phyloP scores from a whole-genome alignment of 1,140 invertebrate genomes.

The Caenorhabditis remanei region DNA sequence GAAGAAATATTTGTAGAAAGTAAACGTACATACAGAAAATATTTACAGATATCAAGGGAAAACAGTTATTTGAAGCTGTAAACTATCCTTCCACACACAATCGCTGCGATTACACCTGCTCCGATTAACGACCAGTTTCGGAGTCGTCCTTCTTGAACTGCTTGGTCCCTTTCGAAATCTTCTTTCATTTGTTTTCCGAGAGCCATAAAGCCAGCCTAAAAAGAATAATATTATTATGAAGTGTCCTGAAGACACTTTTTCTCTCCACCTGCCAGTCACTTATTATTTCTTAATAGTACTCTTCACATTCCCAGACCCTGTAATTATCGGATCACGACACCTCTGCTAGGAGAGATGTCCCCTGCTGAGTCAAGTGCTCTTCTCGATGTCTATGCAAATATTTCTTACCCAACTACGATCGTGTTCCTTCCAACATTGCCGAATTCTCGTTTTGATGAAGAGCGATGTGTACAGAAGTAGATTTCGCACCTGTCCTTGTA shows the following conservation, averaged over 20 bases:
- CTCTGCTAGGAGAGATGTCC: neutral
- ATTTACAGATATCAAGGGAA: neutral
- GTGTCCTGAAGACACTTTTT: too few species aligned
- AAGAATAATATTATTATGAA: neutral
- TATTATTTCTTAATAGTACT: neutral
- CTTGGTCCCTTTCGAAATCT: neutral
- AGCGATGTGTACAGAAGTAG: slow-evolving; percentile 59
- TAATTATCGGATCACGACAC: slow-evolving; percentile 30
- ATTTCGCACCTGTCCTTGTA: slow-evolving; percentile 53
- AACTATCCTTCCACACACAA: slow-evolving; percentile 10
- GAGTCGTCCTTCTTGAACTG: neutral
- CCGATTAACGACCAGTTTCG: slow-evolving; percentile 21
- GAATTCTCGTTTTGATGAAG: slow-evolving; percentile 61
- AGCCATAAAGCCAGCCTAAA: slow-evolving; percentile 56
- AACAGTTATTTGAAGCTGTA: neutral
- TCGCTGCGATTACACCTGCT: neutral
- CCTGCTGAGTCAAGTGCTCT: slow-evolving; percentile 34
- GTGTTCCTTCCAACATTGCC: slow-evolving; percentile 51
- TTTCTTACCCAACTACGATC: slow-evolving; percentile 58
- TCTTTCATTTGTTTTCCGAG: slow-evolving; percentile 39
- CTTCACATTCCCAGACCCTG: slow-evolving; percentile 49
- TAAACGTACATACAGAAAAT: neutral
- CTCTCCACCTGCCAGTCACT: too few species aligned
- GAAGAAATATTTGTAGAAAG: neutral
- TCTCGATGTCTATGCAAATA: slow-evolving; percentile 45